A percentile compares a stretch with the other conserved stretches of the same genome.
Conservation (phyloP, 2,113 vertebrate species). For the Australoheros scitulus region DNA sequence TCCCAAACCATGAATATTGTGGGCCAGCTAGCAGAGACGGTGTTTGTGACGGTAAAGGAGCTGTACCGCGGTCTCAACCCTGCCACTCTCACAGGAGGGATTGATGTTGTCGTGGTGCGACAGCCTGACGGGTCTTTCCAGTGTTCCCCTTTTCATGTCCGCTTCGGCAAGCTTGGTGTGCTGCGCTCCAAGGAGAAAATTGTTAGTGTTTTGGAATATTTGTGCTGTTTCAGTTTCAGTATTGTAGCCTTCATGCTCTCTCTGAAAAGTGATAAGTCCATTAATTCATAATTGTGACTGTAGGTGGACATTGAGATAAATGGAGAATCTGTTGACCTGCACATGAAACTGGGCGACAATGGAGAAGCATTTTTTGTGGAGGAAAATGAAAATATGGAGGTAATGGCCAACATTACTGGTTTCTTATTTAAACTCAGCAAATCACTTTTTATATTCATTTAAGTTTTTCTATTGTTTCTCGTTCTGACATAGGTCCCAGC, state of each 20-base stretch:
- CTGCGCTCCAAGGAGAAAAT: constrained; percentile 93
- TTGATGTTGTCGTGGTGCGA: constrained; percentile 92
- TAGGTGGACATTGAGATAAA: constrained; percentile 97
- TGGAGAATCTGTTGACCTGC: constrained; percentile 89
- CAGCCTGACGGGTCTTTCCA: constrained; percentile 89
- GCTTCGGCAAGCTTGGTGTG: constrained; percentile 94
- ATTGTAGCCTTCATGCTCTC: neutral
- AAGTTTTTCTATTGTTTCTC: neutral
- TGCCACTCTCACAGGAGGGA: constrained; percentile 89
- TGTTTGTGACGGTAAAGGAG: constrained; percentile 89
- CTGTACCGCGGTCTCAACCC: constrained; percentile 93
- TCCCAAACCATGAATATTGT: constrained; percentile 92
- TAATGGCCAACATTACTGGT: constrained; percentile 29
- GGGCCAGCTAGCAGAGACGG: constrained; percentile 90
- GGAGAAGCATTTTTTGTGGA: constrained; percentile 96
- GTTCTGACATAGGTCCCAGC: constrained; percentile 79
- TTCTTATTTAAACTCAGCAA: neutral
- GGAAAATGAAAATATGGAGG: constrained; percentile 85
- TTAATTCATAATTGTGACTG: neutral
- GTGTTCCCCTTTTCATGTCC: constrained; percentile 94
- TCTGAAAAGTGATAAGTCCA: neutral
- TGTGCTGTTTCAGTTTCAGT: neutral
- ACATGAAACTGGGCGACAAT: constrained; percentile 95
- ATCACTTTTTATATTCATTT: neutral
- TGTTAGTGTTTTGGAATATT: constrained; percentile 76